phyloP scores from a whole-genome alignment of 2,113 vertebrate genomes.

The Anthoscopus minutus region DNA sequence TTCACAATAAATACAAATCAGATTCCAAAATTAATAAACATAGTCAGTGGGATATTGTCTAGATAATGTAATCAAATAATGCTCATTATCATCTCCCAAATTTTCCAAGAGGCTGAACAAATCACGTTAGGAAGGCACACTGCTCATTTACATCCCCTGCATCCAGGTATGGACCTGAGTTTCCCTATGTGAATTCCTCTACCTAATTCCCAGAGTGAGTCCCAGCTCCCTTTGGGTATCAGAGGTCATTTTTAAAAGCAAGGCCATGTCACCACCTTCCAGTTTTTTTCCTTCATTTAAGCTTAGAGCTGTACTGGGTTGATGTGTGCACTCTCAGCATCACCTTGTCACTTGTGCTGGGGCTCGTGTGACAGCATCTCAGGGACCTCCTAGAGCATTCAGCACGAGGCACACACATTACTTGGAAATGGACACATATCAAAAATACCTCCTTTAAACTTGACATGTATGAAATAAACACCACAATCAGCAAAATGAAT shows the following conservation, averaged over 20 bases:
- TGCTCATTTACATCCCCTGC: background rate
- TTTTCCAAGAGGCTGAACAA: background rate
- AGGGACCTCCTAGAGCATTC: background rate
- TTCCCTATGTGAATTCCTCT: background rate
- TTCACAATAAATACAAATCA: background rate
- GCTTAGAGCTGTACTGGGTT: fast-evolving
- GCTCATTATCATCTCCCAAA: background rate
- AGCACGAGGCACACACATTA: fast-evolving
- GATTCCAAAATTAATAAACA: background rate
- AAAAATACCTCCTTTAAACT: background rate
- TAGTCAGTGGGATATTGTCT: background rate
- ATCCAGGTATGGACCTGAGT: fast-evolving
- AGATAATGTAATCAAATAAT: background rate
- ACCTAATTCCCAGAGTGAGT: background rate
- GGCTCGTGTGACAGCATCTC: background rate
- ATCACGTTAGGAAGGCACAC: background rate
- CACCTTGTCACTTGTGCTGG: fast-evolving
- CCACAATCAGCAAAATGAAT: background rate
- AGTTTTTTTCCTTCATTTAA: background rate
- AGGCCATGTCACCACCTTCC: background rate
- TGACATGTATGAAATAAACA: background rate
- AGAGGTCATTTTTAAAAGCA: background rate
- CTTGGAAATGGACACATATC: background rate
- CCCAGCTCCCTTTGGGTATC: background rate
- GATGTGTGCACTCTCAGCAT: background rate